Evolutionary conservation across 2,797 vertebrate genomes (phyloP).

Genomic region (Chromis chromis): DNA sequence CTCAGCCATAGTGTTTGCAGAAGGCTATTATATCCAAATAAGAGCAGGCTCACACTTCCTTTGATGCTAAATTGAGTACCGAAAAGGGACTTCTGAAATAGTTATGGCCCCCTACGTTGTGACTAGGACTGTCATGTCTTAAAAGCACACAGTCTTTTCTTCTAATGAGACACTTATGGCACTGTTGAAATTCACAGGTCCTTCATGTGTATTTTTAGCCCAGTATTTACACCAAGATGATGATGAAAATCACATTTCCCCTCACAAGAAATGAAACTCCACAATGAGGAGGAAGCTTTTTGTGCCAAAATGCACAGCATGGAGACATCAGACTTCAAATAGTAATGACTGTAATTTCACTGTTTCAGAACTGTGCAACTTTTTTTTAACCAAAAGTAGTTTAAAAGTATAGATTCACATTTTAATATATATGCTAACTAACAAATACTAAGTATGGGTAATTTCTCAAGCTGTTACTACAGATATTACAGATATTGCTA

Average conservation of each 20-base stretch:
- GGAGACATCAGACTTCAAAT: background rate
- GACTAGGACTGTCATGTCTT: background rate
- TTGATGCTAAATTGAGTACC: background rate
- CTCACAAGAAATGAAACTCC: background rate
- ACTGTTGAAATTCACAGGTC: background rate
- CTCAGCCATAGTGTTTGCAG: background rate
- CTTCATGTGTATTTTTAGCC: background rate
- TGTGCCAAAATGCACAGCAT: background rate
- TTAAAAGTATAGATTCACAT: background rate
- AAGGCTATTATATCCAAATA: background rate
- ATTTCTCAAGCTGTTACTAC: background rate
- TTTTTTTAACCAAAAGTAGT: background rate
- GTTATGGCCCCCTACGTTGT: background rate
- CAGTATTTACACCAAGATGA: background rate
- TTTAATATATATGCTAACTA: background rate
- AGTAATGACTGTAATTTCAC: background rate
- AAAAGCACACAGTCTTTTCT: background rate
- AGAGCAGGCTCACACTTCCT: background rate
- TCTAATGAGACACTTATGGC: background rate
- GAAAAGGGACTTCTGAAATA: conserved; percentile 2
- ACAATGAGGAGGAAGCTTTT: background rate
- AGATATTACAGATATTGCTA: background rate
- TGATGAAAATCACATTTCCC: background rate
- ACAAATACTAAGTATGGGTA: background rate
- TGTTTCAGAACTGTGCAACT: background rate